Conservation (phyloP, 2,888 invertebrate species). For the Allophyes oxyacanthae region DNA sequence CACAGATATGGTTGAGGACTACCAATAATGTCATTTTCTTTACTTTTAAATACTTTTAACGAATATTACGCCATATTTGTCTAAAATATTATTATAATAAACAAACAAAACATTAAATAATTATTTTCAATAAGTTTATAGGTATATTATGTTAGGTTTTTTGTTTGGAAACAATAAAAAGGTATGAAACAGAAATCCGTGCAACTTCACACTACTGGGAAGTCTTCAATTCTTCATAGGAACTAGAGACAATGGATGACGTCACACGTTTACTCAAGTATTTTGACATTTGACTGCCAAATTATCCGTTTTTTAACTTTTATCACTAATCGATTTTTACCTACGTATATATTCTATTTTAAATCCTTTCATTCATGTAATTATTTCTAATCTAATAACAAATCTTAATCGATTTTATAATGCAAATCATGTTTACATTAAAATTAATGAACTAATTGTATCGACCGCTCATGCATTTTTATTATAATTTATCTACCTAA, state of each 20-base stretch:
- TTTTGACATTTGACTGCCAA: slow-evolving; percentile 51
- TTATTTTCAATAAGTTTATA: background rate
- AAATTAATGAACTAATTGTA: slow-evolving; percentile 17
- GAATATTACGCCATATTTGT: background rate
- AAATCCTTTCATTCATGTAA: slow-evolving; percentile 5
- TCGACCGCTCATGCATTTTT: slow-evolving; percentile 15
- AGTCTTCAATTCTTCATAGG: slow-evolving; percentile 43
- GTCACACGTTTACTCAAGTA: slow-evolving; percentile 64
- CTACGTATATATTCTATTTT: background rate
- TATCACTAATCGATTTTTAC: slow-evolving; percentile 14
- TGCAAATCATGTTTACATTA: slow-evolving; percentile 21
- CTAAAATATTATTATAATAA: background rate
- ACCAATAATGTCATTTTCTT: slow-evolving; percentile 51
- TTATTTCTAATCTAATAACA: slow-evolving; percentile 7
- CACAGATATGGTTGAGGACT: slow-evolving; percentile 57
- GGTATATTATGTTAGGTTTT: background rate
- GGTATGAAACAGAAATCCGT: slow-evolving; percentile 27
- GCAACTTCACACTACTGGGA: no score
- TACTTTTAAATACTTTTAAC: slow-evolving; percentile 23
- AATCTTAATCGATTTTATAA: slow-evolving; percentile 12
- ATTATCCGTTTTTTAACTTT: slow-evolving; percentile 30
- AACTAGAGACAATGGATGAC: slow-evolving; percentile 74
- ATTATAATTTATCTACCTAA: slow-evolving; percentile 6
- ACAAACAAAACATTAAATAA: background rate
- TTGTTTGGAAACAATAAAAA: slow-evolving; percentile 37